Percentiles rank a stretch among this genome's conserved stretches.
These are phyloP conservation scores for Sitophilus oryzae DNA, from an alignment of 1,140 invertebrate species.

Conservation along the genomic window DNA sequence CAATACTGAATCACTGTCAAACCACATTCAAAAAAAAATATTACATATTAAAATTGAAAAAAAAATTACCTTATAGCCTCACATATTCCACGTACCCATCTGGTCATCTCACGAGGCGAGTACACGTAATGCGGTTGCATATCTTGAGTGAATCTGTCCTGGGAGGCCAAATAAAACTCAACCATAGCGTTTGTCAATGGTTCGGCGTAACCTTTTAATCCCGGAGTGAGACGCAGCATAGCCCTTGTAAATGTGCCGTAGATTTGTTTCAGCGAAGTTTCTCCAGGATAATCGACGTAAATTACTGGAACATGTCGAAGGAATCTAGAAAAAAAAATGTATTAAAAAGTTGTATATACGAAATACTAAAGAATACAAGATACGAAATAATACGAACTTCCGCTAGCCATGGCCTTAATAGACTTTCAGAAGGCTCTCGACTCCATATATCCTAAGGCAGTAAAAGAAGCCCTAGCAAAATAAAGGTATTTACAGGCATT, in stretches of 20 bases:
- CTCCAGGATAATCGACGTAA: constrained; percentile 99
- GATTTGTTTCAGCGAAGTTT: constrained; percentile 95
- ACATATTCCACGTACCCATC: constrained; percentile 98
- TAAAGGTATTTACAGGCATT: too few species aligned
- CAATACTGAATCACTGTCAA: too few species aligned
- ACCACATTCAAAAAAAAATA: too few species aligned
- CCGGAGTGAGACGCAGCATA: constrained; percentile 89
- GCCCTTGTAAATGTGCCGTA: constrained; percentile 97
- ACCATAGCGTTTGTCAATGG: constrained; percentile 98
- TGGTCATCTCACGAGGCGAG: constrained; percentile 98
- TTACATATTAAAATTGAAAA: neutral
- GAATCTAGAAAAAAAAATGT: constrained; percentile 51
- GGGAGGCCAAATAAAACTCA: constrained; percentile 94
- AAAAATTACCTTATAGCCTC: constrained; percentile 77
- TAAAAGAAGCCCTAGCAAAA: too few species aligned
- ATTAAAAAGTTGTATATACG: constrained; percentile 26
- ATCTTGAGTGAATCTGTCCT: constrained; percentile 98
- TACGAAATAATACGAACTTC: too few species aligned
- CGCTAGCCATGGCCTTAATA: too few species aligned
- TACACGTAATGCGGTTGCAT: constrained; percentile 99
- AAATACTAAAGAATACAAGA: too few species aligned
- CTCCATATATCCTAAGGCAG: too few species aligned
- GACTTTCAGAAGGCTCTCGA: too few species aligned
- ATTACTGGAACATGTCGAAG: constrained; percentile 95
- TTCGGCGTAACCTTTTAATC: constrained; percentile 87